Percentiles rank a stretch among this genome's conserved stretches.
Evolutionary conservation across 2,113 vertebrate genomes (phyloP).

Genomic region (Carassius carassius): DNA sequence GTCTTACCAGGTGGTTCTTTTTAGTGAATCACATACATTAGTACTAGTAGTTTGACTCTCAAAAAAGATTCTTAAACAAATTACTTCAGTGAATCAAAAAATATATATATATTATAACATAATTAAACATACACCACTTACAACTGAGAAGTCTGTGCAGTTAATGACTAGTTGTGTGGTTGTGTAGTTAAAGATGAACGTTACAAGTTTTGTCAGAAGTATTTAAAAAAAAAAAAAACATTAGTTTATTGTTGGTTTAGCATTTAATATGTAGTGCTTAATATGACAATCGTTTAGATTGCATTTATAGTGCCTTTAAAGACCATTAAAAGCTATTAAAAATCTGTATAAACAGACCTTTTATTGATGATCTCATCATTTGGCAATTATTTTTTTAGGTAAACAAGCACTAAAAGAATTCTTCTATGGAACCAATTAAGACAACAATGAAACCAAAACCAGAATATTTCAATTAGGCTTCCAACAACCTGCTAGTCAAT

Average conservation of each 20-base stretch:
- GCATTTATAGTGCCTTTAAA: background rate
- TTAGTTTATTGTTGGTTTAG: background rate
- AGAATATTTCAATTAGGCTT: background rate
- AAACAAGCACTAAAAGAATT: background rate
- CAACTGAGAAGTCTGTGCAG: background rate
- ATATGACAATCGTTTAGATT: background rate
- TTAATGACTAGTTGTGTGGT: background rate
- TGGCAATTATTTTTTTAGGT: background rate
- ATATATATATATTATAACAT: no score
- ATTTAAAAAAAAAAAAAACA: background rate
- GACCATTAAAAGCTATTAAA: background rate
- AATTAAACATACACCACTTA: background rate
- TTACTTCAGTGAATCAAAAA: background rate
- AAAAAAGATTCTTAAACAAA: background rate
- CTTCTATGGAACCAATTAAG: background rate
- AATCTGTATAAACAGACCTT: background rate
- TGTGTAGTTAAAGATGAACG: background rate
- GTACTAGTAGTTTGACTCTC: background rate
- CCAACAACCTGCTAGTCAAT: background rate
- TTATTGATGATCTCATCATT: background rate
- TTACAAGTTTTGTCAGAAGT: background rate
- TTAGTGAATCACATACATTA: background rate
- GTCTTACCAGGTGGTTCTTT: background rate
- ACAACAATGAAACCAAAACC: background rate
- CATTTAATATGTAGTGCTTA: background rate